Evolutionary conservation across 92 coral and sea anemone genomes (phyloP), one percentile per base, ranked within the genome.

Genomic region (Pocillopora meandrina): DNA sequence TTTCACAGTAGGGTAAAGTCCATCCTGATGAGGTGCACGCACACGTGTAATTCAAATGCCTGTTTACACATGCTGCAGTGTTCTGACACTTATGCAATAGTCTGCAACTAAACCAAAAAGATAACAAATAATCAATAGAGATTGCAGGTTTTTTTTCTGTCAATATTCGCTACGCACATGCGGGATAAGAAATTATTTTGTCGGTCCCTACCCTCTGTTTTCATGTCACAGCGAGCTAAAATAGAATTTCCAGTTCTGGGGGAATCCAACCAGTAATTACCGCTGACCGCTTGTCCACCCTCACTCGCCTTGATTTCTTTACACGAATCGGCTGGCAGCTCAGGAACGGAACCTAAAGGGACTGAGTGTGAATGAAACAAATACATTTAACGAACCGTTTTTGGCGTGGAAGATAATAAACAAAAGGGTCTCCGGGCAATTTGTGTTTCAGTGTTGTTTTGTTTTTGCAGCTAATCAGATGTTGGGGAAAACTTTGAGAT

Each of bases 271-370:
- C 36, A 55, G 78, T 74, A 74, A 55, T 15, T 20, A 14, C 19
- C 78, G n/a, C 36, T 74, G 78, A 56, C 42, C 78, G 20, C 78
- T 20, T 56, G 36, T 57, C 12, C 78, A 12, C 64, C 78, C 56
- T 74, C 78, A 26, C 78, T 74, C 16, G 78, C 63, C 36, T 74
- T 74, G 78, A 74, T 74, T 19, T 74, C 78, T 74, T 33, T 74
- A 56, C 78, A 74, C 78, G 78, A 74, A n/a, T 56, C 78, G 10
- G 62, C 78, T 5, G 63, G 78, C 1, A 74, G 78, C 78, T 21
- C 61, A 16, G 77, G 77, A 56, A 74, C 47, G 77, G 77, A 74
- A 23, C 34, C 62, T 14, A 74, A 61, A 4, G 78, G 78, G 7
- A 74, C 78, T 74, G 63, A 8, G 11, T 15, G 12, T 17, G 12